Conservation (phyloP, 2,797 vertebrate genomes). For the Anas bernieri region DNA sequence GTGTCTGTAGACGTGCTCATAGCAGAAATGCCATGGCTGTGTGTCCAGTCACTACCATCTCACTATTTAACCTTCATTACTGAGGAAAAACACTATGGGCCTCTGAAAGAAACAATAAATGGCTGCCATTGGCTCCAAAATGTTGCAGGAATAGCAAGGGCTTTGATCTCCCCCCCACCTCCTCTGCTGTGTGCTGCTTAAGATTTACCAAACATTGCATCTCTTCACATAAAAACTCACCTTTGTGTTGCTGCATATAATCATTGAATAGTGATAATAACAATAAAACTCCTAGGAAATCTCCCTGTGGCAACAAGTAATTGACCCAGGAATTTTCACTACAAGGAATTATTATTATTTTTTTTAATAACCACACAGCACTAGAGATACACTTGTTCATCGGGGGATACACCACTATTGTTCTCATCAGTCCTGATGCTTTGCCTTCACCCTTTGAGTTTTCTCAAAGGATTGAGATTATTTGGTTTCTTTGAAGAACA, state of each 20-base stretch:
- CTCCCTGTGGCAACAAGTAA: conserved; percentile 74
- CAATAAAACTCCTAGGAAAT: conserved; percentile 63
- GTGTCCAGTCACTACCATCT: fast-evolving
- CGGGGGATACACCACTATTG: conserved; percentile 68
- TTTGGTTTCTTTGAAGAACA: conserved; percentile 79
- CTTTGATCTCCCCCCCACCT: conserved; percentile 44
- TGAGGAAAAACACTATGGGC: not conserved
- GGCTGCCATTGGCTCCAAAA: not conserved
- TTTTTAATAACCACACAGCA: conserved; percentile 68
- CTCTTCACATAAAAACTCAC: conserved; percentile 42
- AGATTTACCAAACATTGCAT: conserved; percentile 44
- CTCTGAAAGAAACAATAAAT: not conserved
- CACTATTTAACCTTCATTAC: not conserved
- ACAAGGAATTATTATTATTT: conserved; percentile 18
- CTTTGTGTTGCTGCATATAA: conserved; percentile 49
- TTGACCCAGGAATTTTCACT: conserved; percentile 74
- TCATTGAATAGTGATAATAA: conserved; percentile 39
- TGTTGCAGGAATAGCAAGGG: not conserved
- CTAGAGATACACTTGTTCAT: conserved; percentile 47
- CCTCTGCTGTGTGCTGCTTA: conserved; percentile 16
- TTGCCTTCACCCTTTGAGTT: conserved; percentile 78
- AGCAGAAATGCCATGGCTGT: not conserved
- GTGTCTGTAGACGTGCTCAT: not conserved
- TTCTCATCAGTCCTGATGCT: conserved; percentile 71
- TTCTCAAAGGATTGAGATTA: conserved; percentile 75